phyloP scores from a whole-genome alignment of 2,797 vertebrate species.

The Limosa lapponica region DNA sequence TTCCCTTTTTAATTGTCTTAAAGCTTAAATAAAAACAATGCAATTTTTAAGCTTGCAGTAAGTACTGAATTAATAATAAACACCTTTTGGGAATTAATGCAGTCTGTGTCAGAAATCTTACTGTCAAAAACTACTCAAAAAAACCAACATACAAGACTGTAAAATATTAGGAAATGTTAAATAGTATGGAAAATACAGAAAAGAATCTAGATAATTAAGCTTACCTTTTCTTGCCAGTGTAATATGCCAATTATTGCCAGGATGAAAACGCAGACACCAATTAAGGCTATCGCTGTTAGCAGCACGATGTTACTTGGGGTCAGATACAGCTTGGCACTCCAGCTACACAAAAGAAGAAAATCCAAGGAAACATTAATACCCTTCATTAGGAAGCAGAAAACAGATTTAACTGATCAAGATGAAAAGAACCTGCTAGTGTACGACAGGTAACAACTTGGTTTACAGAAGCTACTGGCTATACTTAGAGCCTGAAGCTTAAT shows the following conservation, averaged over 20 bases:
- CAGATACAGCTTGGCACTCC: conserved; percentile 96
- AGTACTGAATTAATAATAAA: neutral
- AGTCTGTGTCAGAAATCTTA: neutral
- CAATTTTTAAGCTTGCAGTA: neutral
- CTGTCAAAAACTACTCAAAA: neutral
- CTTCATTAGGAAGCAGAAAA: neutral
- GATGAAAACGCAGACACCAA: conserved; percentile 96
- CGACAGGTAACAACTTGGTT: neutral
- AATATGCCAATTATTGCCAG: conserved; percentile 94
- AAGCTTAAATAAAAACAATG: conserved; percentile 13
- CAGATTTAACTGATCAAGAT: neutral
- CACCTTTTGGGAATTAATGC: neutral
- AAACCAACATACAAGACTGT: neutral
- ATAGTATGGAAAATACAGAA: neutral
- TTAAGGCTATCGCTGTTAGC: conserved; percentile 93
- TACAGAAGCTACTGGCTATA: neutral
- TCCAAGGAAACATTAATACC: conserved; percentile 18
- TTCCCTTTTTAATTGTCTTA: neutral
- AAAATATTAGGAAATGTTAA: neutral
- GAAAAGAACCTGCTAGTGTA: neutral
- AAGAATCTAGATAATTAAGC: conserved; percentile 22
- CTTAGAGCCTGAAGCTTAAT: neutral
- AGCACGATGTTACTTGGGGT: conserved; percentile 97
- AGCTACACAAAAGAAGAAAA: conserved; percentile 78
- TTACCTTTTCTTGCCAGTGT: conserved; percentile 98